A percentile compares a stretch with the other conserved stretches of the same genome.
Conservation (phyloP, 2,113 vertebrate species). For the Macroglossus sobrinus region DNA sequence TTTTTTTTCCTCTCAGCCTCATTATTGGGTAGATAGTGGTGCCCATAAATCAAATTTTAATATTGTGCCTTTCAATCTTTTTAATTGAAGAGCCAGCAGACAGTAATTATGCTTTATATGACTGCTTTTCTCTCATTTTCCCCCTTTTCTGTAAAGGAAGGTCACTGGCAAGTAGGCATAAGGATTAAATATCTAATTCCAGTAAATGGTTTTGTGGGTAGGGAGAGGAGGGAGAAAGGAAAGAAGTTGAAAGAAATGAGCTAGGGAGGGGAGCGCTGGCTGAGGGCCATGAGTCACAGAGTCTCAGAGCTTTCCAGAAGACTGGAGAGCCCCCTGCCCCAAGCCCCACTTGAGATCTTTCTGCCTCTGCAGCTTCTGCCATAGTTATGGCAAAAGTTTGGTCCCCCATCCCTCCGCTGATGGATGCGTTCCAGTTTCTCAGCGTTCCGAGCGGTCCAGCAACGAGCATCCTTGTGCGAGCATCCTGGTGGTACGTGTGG, state of each 20-base stretch:
- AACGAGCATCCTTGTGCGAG: accelerated
- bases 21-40: slow-evolving; percentile 69
- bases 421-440: accelerated
- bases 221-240: not conserved
- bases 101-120: slow-evolving; percentile 52
- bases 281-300: not conserved
- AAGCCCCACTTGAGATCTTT: accelerated
- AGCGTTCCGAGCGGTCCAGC: accelerated
- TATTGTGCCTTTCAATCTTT: slow-evolving; percentile 75
- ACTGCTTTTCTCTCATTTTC: slow-evolving; percentile 21
- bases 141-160: slow-evolving; percentile 52
- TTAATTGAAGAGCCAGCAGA: slow-evolving; percentile 72
- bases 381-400: accelerated
- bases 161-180: not conserved
- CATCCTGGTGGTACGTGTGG: accelerated
- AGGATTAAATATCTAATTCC: slow-evolving; percentile 52
- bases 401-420: accelerated
- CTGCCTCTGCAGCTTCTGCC: not conserved
- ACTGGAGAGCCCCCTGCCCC: accelerated
- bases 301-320: not conserved
- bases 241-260: not conserved
- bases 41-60: slow-evolving; percentile 80
- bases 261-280: not conserved
- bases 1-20: slow-evolving; percentile 69
- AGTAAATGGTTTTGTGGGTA: not conserved